These are phyloP conservation scores for Leptoteleia sp. DNA, from an alignment of 1,140 invertebrate species.

Conservation along the genomic window DNA sequence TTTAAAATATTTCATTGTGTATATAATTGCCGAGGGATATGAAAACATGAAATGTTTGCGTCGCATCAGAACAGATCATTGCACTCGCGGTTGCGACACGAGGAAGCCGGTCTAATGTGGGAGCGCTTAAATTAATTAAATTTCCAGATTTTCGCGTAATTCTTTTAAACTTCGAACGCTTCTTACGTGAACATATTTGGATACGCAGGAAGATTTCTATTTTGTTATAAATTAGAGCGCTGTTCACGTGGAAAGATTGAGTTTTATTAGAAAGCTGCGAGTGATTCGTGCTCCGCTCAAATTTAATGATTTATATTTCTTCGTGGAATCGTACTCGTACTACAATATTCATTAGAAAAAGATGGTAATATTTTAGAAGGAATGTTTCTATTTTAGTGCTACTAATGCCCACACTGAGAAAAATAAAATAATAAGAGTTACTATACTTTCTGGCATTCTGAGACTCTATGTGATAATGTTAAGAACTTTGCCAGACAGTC, in stretches of 20 bases:
- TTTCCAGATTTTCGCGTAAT: conserved; percentile 63
- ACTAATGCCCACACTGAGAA: too few relatives aligned
- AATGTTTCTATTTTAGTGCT: too few relatives aligned
- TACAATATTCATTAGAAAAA: too few relatives aligned
- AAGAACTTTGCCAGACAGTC: too few relatives aligned
- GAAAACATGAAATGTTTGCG: conserved; percentile 29
- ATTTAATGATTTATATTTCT: conserved; percentile 10
- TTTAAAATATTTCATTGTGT: conserved; percentile 26
- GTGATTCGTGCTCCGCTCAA: conserved; percentile 6
- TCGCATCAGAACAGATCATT: conserved; percentile 37
- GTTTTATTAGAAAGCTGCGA: conserved; percentile 27
- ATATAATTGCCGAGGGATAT: conserved; percentile 35
- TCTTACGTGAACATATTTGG: too few relatives aligned
- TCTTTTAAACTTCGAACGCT: neutral
- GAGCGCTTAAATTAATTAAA: conserved; percentile 69
- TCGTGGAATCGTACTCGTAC: too few relatives aligned
- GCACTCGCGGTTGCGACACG: conserved; percentile 45
- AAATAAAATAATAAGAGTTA: too few relatives aligned
- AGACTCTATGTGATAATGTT: too few relatives aligned
- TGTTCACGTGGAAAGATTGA: conserved; percentile 15
- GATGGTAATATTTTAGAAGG: too few relatives aligned
- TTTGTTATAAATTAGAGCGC: conserved; percentile 7
- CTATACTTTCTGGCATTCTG: too few relatives aligned
- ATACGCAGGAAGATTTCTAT: conserved; percentile 11
- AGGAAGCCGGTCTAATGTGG: conserved; percentile 55